Conservation (phyloP, 1,140 invertebrate genomes). For the Bombus pyrosoma region DNA sequence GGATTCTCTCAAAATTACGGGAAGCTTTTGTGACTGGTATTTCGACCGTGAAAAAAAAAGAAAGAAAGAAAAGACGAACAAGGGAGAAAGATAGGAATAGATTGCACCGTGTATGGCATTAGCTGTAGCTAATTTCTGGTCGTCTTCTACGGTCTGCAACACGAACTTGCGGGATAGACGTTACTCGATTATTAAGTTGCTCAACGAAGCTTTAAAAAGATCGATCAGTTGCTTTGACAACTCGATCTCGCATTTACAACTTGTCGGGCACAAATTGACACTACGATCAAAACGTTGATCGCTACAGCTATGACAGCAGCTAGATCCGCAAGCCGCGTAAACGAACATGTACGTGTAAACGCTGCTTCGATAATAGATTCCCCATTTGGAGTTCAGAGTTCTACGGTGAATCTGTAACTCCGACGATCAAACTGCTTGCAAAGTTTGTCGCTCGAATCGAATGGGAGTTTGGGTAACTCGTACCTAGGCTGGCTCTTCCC, state of each 20-base stretch:
- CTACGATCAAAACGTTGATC: slow-evolving; percentile 21
- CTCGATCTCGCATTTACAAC: not conserved
- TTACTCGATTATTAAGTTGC: not conserved
- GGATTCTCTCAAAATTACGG: slow-evolving; percentile 67
- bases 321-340: slow-evolving; percentile 55
- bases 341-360: slow-evolving; percentile 69
- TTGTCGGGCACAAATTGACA: not conserved
- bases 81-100: not conserved
- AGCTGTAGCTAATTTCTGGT: not conserved
- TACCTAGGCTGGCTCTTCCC: slow-evolving; percentile 58
- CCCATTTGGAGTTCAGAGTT: slow-evolving; percentile 69
- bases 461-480: slow-evolving; percentile 72
- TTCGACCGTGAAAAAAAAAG: slow-evolving; percentile 20
- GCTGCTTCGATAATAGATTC: slow-evolving; percentile 70
- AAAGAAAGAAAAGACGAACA: no score
- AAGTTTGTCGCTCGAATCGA: slow-evolving; percentile 73
- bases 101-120: not conserved
- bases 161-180: no score
- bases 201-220: no score
- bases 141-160: no score
- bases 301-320: slow-evolving; percentile 45
- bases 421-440: slow-evolving; percentile 71
- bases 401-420: slow-evolving; percentile 72
- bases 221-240: not conserved
- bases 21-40: slow-evolving; percentile 18